Conservation (phyloP, 2,888 invertebrate species). For the Hyles lineata region DNA sequence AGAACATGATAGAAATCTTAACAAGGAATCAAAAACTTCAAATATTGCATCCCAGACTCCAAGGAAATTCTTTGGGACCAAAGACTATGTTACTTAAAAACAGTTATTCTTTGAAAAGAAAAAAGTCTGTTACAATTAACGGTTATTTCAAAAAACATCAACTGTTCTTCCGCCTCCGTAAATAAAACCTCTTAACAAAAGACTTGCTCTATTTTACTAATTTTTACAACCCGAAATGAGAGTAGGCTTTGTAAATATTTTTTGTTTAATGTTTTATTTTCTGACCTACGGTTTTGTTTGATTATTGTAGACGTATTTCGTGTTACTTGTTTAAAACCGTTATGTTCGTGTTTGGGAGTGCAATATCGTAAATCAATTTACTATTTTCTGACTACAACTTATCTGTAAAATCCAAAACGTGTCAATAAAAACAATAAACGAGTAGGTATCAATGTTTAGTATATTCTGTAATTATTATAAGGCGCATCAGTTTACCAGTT, state of each 20-base stretch:
- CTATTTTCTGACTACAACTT: not conserved
- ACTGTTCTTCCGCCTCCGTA: conserved; percentile 35
- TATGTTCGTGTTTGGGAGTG: not conserved
- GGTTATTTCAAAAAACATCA: conserved; percentile 38
- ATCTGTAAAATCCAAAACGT: not conserved
- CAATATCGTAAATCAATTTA: not conserved
- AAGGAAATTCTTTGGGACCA: not conserved
- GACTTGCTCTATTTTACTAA: conserved; percentile 70
- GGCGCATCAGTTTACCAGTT: too few relatives aligned
- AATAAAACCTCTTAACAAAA: conserved; percentile 55
- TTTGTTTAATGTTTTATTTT: conserved; percentile 38
- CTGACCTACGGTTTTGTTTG: not conserved
- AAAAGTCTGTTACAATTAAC: conserved; percentile 71
- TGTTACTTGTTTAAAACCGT: not conserved
- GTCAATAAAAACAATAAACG: not conserved
- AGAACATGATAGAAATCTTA: too few relatives aligned
- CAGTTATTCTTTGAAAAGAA: conserved; percentile 41
- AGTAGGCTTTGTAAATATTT: conserved; percentile 51
- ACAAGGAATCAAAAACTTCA: not conserved
- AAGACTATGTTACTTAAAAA: conserved; percentile 4
- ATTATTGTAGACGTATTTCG: not conserved
- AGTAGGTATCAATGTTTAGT: too few relatives aligned
- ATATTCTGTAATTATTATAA: too few relatives aligned
- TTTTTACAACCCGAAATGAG: conserved; percentile 63
- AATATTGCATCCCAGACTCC: too few relatives aligned